A percentile compares a stretch with the other conserved stretches of the same genome.
Conservation (phyloP, 2,113 vertebrate species). For the Mastomys coucha region DNA sequence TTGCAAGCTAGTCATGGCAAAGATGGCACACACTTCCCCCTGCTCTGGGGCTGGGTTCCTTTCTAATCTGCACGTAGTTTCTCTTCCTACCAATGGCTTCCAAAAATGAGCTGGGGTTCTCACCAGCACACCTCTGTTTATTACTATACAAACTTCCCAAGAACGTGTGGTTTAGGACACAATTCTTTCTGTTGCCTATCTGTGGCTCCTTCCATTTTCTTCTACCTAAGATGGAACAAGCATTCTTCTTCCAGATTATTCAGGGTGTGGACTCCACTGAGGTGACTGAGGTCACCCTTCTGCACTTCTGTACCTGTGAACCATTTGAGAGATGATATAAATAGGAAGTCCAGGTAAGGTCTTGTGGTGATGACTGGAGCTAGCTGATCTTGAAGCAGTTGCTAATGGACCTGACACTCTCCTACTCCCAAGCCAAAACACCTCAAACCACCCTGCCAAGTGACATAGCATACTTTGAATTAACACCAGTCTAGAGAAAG, state of each 20-base stretch:
- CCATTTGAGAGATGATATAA: background rate
- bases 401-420: background rate
- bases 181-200: background rate
- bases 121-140: background rate
- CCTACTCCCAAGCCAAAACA: background rate
- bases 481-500: background rate
- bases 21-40: background rate
- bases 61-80: background rate
- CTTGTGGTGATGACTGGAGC: background rate
- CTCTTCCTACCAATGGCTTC: background rate
- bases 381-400: background rate
- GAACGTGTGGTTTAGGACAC: background rate
- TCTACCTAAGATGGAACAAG: background rate
- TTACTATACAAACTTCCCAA: background rate
- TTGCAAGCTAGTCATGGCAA: background rate
- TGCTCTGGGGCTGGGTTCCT: background rate
- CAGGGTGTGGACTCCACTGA: background rate
- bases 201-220: background rate
- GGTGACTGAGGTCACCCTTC: background rate
- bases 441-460: background rate
- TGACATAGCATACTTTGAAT: background rate
- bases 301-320: background rate
- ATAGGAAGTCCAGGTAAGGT: background rate
- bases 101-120: background rate
- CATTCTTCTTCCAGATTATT: background rate